phyloP scores from a whole-genome alignment of 2,888 invertebrate species.

The Nesidiocoris tenuis region DNA sequence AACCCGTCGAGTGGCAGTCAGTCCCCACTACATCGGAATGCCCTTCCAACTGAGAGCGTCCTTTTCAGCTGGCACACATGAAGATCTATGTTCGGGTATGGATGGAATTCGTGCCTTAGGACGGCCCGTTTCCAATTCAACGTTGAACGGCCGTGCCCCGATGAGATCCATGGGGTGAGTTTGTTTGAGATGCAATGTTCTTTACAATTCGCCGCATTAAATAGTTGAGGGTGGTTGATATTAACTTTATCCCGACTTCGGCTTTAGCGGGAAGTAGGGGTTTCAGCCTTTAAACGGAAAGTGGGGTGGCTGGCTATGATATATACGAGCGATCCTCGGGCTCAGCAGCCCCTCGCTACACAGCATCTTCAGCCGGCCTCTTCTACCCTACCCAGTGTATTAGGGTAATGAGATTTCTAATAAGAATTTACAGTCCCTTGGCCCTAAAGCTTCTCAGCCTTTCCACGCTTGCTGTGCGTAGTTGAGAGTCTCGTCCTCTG shows the following conservation, averaged over 20 bases:
- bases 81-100: neutral
- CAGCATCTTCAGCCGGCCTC: neutral
- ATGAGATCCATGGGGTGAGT: neutral
- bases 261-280: slow-evolving; percentile 1
- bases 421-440: slow-evolving; percentile 39
- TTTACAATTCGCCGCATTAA: slow-evolving; percentile 21
- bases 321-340: slow-evolving; percentile 22
- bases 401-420: slow-evolving; percentile 41
- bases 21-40: no score
- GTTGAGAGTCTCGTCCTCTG: neutral
- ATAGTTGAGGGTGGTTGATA: slow-evolving; percentile 3
- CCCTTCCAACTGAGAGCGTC: no score
- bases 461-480: neutral
- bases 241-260: slow-evolving; percentile 10
- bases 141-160: no score
- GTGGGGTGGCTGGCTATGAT: slow-evolving; percentile 18
- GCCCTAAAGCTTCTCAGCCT: neutral
- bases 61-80: no score
- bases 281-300: slow-evolving; percentile 27
- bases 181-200: slow-evolving; percentile 4
- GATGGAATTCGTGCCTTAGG: neutral
- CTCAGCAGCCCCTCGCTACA: neutral
- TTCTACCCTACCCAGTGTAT: slow-evolving; percentile 14
- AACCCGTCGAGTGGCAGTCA: no score
- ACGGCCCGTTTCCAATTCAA: neutral